Conservation (phyloP, 2,797 vertebrate genomes). For the Tolypeutes matacus region DNA sequence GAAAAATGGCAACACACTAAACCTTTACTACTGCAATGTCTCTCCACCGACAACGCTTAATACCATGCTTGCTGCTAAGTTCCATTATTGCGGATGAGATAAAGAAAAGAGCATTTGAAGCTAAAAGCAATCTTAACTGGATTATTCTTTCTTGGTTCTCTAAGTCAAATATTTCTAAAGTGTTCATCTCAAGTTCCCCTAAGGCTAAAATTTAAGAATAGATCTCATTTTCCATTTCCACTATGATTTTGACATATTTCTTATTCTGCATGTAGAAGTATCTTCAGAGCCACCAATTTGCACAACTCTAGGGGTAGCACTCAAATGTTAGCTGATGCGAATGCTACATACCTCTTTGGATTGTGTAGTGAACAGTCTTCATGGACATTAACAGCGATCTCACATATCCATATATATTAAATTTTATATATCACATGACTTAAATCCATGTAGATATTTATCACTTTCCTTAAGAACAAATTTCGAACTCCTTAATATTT, state of each 20-base stretch:
- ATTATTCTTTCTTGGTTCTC: background rate
- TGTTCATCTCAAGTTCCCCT: background rate
- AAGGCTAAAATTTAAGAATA: background rate
- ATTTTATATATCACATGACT: background rate
- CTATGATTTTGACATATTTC: background rate
- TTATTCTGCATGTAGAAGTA: background rate
- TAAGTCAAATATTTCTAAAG: background rate
- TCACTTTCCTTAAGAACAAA: background rate
- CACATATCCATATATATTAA: background rate
- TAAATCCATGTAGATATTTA: background rate
- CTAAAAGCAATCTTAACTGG: background rate
- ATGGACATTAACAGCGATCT: fast-evolving
- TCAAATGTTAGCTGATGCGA: background rate
- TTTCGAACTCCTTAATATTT: background rate
- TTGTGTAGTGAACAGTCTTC: background rate
- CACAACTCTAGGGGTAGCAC: background rate
- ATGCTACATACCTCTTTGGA: background rate
- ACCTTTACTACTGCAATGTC: background rate
- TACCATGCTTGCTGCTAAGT: background rate
- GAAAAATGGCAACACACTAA: background rate
- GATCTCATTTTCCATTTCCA: background rate
- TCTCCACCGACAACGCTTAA: background rate
- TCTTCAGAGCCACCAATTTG: background rate
- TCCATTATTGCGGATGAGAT: background rate
- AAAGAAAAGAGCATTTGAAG: background rate